Base-by-base conservation (phyloP, 2,888 invertebrate species). In the Seira musarum region DNA sequence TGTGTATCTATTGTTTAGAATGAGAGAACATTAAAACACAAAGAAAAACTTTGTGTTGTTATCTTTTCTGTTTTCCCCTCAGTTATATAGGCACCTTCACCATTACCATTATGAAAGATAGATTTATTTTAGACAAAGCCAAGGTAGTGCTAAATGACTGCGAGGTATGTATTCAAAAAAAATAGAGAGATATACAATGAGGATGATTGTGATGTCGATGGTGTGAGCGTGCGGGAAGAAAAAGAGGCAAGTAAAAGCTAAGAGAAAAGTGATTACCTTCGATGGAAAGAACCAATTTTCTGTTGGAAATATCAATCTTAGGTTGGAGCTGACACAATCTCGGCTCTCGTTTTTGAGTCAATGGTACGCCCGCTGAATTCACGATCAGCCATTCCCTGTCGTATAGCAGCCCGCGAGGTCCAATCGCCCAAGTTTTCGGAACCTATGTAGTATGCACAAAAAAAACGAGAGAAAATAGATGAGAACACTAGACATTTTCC, bases 381-480 rank as follows among this genome's bases (percentile, higher is more conserved):
- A 96, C 92, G 81, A 99, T 93, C 95, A 98, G 96, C 97, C 97
- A 99, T 87, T 94, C 93, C 85, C 98, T 91, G 89, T 99, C 99
- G 88, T 93, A 96, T 87, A 93, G 91, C 40, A 99, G 91, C 0
- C 98, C 98, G 87, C 93, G 93, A 0, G 89, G 87, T 13, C 93
- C 93, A 73, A 98, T 89, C 79, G 91, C 90, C 97, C 98, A 98
- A 6, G 90, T 88, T 40, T 81, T 83, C 15, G 83, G 72, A 72
- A 86, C 85, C 86, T 86, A 79, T 80, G 75, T 68, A n/a, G n/a
- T n/a, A n/a, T n/a, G 40, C 13, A 40, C 40, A n/a, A n/a, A n/a
- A n/a, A n/a, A n/a, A n/a, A n/a, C n/a, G n/a, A n/a, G n/a, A n/a
- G n/a, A n/a, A n/a, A n/a, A n/a, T n/a, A n/a, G n/a, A n/a, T n/a